These are phyloP conservation scores for Rhyzopertha dominica DNA, from an alignment of 1,140 invertebrate species.

Conservation along the genomic window DNA sequence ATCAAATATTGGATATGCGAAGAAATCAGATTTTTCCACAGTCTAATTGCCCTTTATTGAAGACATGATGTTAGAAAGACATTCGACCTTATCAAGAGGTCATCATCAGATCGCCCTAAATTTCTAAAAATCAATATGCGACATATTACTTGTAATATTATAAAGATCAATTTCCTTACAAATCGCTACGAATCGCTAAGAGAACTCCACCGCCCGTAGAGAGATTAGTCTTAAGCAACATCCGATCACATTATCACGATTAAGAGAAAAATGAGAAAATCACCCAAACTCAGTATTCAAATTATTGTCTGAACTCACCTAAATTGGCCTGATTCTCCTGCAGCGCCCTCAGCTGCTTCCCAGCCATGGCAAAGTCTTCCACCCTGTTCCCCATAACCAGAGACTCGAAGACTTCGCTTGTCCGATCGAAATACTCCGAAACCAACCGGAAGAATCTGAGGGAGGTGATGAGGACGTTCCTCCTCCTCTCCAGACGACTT, in stretches of 20 bases:
- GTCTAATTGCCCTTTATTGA: no score
- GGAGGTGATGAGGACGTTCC: conserved; percentile 72
- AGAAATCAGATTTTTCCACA: no score
- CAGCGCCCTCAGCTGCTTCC: conserved; percentile 52
- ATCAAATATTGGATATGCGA: no score
- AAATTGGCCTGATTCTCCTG: conserved; percentile 52
- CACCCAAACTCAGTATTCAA: neutral
- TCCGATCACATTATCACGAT: neutral
- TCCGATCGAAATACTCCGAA: conserved; percentile 64
- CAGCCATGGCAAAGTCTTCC: conserved; percentile 52
- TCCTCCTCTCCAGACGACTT: conserved; percentile 64
- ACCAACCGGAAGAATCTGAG: conserved; percentile 70
- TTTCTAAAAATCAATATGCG: no score
- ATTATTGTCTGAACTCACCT: conserved; percentile 45
- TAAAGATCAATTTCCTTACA: no score
- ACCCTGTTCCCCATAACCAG: conserved; percentile 57
- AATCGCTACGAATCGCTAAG: conserved; percentile 1
- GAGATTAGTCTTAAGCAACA: neutral
- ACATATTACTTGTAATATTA: no score
- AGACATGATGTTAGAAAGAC: no score
- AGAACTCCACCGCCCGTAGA: neutral
- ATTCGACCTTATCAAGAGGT: no score
- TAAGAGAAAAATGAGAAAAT: no score
- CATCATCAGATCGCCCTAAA: no score
- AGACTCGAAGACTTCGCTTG: conserved; percentile 62